These are phyloP conservation scores for Thalassoma bifasciatum DNA, from an alignment of 2,113 vertebrate species.

Conservation along the genomic window DNA sequence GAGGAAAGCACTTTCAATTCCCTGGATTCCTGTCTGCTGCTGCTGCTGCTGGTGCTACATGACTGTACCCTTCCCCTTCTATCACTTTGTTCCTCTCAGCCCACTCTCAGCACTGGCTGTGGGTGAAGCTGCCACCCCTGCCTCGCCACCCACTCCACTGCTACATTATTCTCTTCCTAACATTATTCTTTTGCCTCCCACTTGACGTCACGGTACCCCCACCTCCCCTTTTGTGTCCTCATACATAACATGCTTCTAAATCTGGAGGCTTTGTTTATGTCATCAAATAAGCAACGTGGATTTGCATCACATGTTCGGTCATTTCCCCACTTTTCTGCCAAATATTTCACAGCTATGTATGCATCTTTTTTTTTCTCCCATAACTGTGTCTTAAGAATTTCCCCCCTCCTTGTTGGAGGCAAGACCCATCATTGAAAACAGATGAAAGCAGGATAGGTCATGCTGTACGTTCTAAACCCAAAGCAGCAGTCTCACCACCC, in stretches of 20 bases:
- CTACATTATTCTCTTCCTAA: slow-evolving; percentile 64
- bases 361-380: slow-evolving; percentile 5
- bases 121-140: slow-evolving; percentile 70
- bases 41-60: slow-evolving; percentile 45
- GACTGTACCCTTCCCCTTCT: slow-evolving; percentile 63
- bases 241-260: slow-evolving; percentile 27
- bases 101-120: slow-evolving; percentile 72
- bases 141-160: slow-evolving; percentile 67
- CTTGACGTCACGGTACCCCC: slow-evolving; percentile 34
- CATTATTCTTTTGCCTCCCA: slow-evolving; percentile 30
- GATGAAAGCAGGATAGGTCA: slow-evolving; percentile 80
- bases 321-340: slow-evolving; percentile 15
- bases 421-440: slow-evolving; percentile 68
- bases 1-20: neutral
- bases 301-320: slow-evolving; percentile 16
- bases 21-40: slow-evolving; percentile 4
- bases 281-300: neutral
- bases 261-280: slow-evolving; percentile 16
- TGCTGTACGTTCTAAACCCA: slow-evolving; percentile 73
- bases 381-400: slow-evolving; percentile 31
- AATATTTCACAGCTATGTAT: slow-evolving; percentile 8
- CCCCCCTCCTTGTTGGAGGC: slow-evolving; percentile 36
- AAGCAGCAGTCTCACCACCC: slow-evolving; percentile 77
- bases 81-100: slow-evolving; percentile 67
- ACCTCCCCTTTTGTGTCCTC: slow-evolving; percentile 29